Evolutionary conservation across 2,113 vertebrate genomes (phyloP), one percentile per base, ranked within the genome.

Genomic region (Azemiops feae): DNA sequence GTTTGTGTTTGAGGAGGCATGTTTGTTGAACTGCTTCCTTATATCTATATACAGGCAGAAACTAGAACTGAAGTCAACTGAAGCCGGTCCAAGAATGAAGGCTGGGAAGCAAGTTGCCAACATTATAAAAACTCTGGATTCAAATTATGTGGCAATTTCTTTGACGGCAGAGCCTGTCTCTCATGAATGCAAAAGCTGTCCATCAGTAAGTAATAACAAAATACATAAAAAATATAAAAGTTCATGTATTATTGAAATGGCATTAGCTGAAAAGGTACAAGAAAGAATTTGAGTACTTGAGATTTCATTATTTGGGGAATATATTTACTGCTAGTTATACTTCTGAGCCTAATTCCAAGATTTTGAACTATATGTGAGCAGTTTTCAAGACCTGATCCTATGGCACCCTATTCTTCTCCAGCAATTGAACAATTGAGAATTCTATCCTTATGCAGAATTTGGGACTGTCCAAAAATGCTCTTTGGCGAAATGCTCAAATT

Each of bases 91-190:
- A 1, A 95, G 97, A 22, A 96, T 98, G 96, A 96, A 94, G 0
- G 97, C 98, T 57, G 99, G 98, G 55, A 99, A 99, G 96, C 98
- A 99, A 89, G 97, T 97, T 0, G 27, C 96, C 0, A 89, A 93
- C 0, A 97, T 99, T 57, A 95, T 99, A 94, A 98, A 99, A 96
- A 97, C 97, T 5, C 89, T 99, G 55, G 98, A 99, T 96, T 96
- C 97, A 7, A 98, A 98, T 93, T 98, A 99, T n/a, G 94, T 97
- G 43, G 97, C 98, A 4, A 34, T 99, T 47, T 96, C 99, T 22
- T 96, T 99, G 3, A 96, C 97, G 90, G 98, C 98, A 3, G 98
- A 98, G 92, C 97, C 97, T 93, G 96, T 97, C 94, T 98, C 98
- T 96, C 93, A 96, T 0, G 22, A 97, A 74, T 99, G 99, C 96